These are phyloP conservation scores for Rhincodon typus DNA, from an alignment of 2,797 vertebrate genomes.

Conservation along the genomic window DNA sequence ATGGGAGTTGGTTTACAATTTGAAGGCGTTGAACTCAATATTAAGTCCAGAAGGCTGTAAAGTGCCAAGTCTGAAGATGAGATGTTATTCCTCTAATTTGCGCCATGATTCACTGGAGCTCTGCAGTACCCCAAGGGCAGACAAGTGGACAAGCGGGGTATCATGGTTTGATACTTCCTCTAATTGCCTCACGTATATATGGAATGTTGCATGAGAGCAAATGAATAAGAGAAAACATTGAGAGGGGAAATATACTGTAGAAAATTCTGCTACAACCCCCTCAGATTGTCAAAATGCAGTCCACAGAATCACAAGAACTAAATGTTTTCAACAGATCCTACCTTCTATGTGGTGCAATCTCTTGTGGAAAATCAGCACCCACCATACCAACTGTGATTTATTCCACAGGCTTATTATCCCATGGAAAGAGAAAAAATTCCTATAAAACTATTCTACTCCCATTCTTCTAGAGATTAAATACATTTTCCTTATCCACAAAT, in stretches of 20 bases:
- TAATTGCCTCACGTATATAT: not conserved
- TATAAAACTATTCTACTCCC: not conserved
- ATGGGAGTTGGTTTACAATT: no score
- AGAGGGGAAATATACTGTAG: not conserved
- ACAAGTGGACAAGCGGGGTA: not conserved
- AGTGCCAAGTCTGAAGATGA: no score
- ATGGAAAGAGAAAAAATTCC: not conserved
- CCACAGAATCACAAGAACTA: not conserved
- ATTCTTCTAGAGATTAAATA: not conserved
- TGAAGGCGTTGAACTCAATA: no score
- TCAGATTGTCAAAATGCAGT: not conserved
- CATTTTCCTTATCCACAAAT: no score
- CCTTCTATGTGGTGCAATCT: not conserved
- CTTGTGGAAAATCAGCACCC: not conserved
- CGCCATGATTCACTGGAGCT: no score
- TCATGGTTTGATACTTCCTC: not conserved
- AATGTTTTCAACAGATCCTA: not conserved
- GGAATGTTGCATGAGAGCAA: not conserved
- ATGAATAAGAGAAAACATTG: not conserved
- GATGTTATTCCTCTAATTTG: no score
- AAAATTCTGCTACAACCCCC: not conserved
- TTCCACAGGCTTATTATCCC: not conserved
- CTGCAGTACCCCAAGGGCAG: no score
- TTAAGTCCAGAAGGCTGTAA: no score
- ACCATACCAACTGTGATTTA: not conserved